Percentiles rank a stretch among this genome's conserved stretches.
phyloP scores from a whole-genome alignment of 30 jellyfish, hydroid and myxozoan genomes.

The Hydractinia echinata region DNA sequence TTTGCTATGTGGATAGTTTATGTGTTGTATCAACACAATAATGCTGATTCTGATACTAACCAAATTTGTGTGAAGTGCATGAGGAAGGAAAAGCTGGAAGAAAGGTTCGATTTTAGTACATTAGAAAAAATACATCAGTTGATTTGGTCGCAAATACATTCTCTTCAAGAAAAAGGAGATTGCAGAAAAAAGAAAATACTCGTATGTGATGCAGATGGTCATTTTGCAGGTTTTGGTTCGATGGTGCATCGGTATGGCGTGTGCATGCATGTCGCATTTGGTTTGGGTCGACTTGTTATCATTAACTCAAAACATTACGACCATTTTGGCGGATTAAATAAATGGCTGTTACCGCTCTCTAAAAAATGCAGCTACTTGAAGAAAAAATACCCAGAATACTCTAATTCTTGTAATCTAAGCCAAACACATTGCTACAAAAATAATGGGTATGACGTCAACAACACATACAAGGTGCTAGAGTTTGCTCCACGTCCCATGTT shows the following conservation, averaged over 20 bases:
- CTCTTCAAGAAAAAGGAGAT: conserved; percentile 18
- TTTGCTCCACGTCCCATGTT: neutral
- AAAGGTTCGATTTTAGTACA: neutral
- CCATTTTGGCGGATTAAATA: conserved; percentile 27
- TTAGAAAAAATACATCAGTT: conserved; percentile 1
- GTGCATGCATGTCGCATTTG: conserved; percentile 24
- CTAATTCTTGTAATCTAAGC: conserved; percentile 6
- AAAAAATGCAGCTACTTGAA: conserved; percentile 5
- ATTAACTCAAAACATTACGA: conserved; percentile 21
- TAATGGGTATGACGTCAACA: conserved; percentile 22
- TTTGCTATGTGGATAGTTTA: too few relatives aligned
- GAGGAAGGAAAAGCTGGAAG: neutral
- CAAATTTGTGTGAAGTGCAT: too few relatives aligned
- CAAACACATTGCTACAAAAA: conserved; percentile 3
- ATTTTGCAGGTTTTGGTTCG: conserved; percentile 26
- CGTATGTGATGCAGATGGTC: neutral
- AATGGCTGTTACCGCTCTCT: conserved; percentile 22
- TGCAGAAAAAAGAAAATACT: conserved; percentile 13
- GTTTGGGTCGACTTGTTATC: conserved; percentile 15
- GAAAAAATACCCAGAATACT: neutral
- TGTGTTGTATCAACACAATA: too few relatives aligned
- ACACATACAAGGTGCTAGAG: conserved; percentile 10
- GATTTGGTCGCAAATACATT: conserved; percentile 1
- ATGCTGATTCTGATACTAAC: too few relatives aligned
- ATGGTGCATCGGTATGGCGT: conserved; percentile 11